phyloP scores from a whole-genome alignment of 2,113 vertebrate species.

The Speoplatyrhinus poulsoni region DNA sequence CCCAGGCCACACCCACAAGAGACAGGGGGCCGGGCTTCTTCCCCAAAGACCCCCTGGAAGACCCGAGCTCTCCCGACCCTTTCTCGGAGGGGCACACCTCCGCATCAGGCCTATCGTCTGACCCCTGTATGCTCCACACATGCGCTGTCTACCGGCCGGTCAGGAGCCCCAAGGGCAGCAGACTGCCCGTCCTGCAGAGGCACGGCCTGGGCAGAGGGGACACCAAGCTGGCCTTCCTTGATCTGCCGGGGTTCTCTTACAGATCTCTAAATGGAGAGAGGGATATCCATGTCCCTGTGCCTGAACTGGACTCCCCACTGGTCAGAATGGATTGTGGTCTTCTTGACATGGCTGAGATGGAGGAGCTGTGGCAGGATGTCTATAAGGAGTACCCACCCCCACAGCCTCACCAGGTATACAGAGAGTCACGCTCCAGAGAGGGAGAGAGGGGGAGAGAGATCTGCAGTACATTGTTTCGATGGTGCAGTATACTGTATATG shows the following conservation, averaged over 20 bases:
- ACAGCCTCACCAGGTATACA: conserved; percentile 82
- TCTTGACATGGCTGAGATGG: conserved; percentile 78
- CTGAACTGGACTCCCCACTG: conserved; percentile 70
- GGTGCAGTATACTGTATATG: not conserved
- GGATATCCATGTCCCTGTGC: conserved; percentile 31
- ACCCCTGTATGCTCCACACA: conserved; percentile 82
- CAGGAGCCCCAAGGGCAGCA: conserved; percentile 83
- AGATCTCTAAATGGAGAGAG: conserved; percentile 34
- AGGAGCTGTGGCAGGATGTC: conserved; percentile 86
- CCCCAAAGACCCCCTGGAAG: conserved; percentile 72
- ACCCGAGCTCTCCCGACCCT: not conserved
- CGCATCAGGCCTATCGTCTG: conserved; percentile 75
- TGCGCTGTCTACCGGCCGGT: conserved; percentile 82
- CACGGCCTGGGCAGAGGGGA: conserved; percentile 59
- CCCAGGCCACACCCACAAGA: conserved; percentile 54
- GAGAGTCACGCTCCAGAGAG: not conserved
- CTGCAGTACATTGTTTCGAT: conserved; percentile 4
- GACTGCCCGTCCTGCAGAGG: conserved; percentile 83
- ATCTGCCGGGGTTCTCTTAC: conserved; percentile 36
- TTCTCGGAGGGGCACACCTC: not conserved
- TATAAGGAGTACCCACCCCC: conserved; percentile 87
- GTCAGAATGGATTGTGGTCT: conserved; percentile 65
- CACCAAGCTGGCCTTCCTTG: conserved; percentile 52
- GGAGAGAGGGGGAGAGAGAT: not conserved
- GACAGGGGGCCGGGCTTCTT: conserved; percentile 64